A percentile compares a stretch with the other conserved stretches of the same genome.
Evolutionary conservation across 1,140 invertebrate genomes (phyloP).

Genomic region (Drosophila sp.): DNA sequence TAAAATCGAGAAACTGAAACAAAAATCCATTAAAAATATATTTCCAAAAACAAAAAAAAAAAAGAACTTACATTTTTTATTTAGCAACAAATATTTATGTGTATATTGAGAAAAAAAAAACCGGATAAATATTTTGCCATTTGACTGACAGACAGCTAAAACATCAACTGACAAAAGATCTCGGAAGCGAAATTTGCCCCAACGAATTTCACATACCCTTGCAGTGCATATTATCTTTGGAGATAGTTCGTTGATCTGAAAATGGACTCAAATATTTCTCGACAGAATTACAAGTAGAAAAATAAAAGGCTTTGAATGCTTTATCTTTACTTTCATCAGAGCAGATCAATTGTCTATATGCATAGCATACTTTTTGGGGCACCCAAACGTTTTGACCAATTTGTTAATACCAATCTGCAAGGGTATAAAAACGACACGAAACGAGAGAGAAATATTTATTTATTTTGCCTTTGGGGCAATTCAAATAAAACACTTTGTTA

Average conservation of each 20-base stretch:
- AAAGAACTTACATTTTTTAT: slow-evolving; percentile 5
- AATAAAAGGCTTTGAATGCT: not conserved
- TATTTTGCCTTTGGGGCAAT: slow-evolving; percentile 36
- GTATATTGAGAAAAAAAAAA: not conserved
- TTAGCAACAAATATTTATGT: slow-evolving; percentile 29
- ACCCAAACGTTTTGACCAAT: not conserved
- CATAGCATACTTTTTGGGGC: slow-evolving; percentile 16
- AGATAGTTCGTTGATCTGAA: too few relatives aligned
- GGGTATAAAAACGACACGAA: slow-evolving; percentile 17
- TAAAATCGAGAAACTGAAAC: slow-evolving; percentile 41
- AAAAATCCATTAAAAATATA: slow-evolving; percentile 70
- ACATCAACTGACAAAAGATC: not conserved
- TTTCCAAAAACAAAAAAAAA: slow-evolving; percentile 56
- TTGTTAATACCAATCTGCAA: not conserved
- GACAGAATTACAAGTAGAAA: not conserved
- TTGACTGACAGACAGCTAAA: slow-evolving; percentile 41
- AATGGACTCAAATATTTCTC: too few relatives aligned
- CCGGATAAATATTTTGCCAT: slow-evolving; percentile 44
- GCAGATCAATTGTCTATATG: not conserved
- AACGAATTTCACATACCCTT: not conserved
- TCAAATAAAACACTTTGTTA: slow-evolving; percentile 56
- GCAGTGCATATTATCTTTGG: slow-evolving; percentile 3
- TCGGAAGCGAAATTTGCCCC: not conserved
- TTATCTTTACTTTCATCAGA: too few relatives aligned
- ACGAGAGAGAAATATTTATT: slow-evolving; percentile 29